phyloP scores from a whole-genome alignment of 2,113 vertebrate species.

The Spheniscus mendiculus region DNA sequence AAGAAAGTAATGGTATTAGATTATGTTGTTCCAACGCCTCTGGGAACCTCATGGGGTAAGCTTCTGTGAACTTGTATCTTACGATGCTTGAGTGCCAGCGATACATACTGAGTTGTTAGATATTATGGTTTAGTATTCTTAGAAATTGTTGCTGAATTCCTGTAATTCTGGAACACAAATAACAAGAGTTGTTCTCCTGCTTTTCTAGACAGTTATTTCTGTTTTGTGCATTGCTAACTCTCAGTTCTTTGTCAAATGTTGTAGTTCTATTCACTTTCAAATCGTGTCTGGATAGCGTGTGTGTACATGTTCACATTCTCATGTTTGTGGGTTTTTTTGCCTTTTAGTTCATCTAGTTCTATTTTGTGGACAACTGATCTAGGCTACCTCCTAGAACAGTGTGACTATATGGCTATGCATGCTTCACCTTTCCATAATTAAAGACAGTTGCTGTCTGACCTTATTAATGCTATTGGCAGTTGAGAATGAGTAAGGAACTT shows the following conservation, averaged over 20 bases:
- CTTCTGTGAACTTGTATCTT: background rate
- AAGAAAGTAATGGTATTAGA: slow-evolving; percentile 96
- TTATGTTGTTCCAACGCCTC: slow-evolving; percentile 91
- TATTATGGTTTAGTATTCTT: background rate
- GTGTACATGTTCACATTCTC: background rate
- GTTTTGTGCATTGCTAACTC: background rate
- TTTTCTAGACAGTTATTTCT: background rate
- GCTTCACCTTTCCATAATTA: background rate
- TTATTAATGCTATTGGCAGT: background rate
- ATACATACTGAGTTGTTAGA: background rate
- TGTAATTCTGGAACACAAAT: background rate
- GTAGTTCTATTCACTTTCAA: background rate
- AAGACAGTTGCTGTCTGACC: background rate
- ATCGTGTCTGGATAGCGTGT: rapidly evolving
- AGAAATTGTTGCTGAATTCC: background rate
- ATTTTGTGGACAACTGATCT: background rate
- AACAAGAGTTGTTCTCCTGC: background rate
- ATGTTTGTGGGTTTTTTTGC: background rate
- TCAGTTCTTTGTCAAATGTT: background rate
- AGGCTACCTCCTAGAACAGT: background rate
- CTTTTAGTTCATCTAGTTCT: background rate
- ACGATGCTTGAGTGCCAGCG: background rate
- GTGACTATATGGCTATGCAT: background rate
- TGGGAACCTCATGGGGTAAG: slow-evolving; percentile 92
- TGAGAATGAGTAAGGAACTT: background rate